These are phyloP conservation scores for Stenotaenia linearis DNA, from an alignment of 2,888 invertebrate species.

Conservation along the genomic window DNA sequence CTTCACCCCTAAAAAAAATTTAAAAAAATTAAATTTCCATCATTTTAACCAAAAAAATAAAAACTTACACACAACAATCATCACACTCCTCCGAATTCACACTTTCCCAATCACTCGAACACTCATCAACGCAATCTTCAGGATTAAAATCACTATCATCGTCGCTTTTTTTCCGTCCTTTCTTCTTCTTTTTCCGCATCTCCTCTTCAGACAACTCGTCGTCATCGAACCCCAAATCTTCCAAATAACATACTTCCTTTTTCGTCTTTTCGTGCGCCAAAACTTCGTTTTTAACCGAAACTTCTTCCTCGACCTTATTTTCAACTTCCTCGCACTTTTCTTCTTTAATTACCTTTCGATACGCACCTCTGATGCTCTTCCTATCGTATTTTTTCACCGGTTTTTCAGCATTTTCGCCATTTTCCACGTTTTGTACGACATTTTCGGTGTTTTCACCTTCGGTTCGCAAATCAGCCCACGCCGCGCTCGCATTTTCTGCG, in stretches of 20 bases:
- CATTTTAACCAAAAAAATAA: not conserved
- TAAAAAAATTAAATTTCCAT: not conserved
- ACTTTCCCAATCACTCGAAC: not conserved
- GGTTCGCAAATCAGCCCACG: not conserved
- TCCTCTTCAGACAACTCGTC: not conserved
- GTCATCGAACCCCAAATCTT: not conserved
- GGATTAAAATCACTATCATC: not conserved
- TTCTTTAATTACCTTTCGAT: too few relatives aligned
- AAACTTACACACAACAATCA: not conserved
- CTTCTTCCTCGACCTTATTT: not conserved
- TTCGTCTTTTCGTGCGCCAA: not conserved
- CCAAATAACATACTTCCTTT: not conserved
- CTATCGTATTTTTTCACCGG: too few relatives aligned
- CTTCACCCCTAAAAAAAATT: not conserved
- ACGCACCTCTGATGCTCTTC: too few relatives aligned
- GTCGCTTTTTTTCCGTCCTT: not conserved
- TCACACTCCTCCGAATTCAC: not conserved
- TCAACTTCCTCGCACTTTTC: too few relatives aligned
- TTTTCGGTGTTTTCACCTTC: not conserved
- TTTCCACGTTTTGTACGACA: not conserved
- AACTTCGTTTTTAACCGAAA: not conserved
- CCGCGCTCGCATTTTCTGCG: not conserved
- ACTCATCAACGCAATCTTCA: not conserved
- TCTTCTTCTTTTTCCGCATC: not conserved
- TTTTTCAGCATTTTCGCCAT: not conserved